phyloP scores from a whole-genome alignment of 2,113 vertebrate genomes.

The Ammospiza nelsoni region DNA sequence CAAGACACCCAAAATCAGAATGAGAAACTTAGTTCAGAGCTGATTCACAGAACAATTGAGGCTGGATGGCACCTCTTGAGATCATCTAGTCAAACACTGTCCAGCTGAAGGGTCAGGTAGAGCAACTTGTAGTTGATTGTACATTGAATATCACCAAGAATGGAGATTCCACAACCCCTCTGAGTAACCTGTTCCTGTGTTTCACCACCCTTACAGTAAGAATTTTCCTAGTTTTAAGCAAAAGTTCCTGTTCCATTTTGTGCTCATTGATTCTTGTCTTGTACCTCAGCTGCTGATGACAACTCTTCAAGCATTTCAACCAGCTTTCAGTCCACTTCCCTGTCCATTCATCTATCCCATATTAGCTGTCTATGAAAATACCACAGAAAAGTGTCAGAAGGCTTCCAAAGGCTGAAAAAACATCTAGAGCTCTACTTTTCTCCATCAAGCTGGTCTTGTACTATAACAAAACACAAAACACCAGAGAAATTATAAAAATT shows the following conservation, averaged over 20 bases:
- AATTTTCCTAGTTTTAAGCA: not conserved
- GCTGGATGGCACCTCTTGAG: not conserved
- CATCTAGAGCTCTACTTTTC: not conserved
- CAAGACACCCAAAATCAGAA: not conserved
- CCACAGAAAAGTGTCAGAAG: not conserved
- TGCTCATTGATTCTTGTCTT: not conserved
- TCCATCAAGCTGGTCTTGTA: not conserved
- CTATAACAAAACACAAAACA: not conserved
- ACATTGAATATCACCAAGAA: not conserved
- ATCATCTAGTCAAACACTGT: not conserved
- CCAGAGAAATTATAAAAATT: not conserved
- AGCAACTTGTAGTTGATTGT: not conserved
- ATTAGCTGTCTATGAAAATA: not conserved
- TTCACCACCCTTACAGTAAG: not conserved
- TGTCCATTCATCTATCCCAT: not conserved
- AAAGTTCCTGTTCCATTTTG: not conserved
- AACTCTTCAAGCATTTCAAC: not conserved
- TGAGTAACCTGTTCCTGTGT: not conserved
- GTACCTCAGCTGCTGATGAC: rapidly evolving
- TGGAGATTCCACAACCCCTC: not conserved
- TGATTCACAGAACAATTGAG: not conserved
- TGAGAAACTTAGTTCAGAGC: not conserved
- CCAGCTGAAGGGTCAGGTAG: not conserved
- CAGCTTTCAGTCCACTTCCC: not conserved
- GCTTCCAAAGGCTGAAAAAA: not conserved